Base-by-base conservation (phyloP, 2,888 invertebrate genomes). In the Agonum fuliginosum region DNA sequence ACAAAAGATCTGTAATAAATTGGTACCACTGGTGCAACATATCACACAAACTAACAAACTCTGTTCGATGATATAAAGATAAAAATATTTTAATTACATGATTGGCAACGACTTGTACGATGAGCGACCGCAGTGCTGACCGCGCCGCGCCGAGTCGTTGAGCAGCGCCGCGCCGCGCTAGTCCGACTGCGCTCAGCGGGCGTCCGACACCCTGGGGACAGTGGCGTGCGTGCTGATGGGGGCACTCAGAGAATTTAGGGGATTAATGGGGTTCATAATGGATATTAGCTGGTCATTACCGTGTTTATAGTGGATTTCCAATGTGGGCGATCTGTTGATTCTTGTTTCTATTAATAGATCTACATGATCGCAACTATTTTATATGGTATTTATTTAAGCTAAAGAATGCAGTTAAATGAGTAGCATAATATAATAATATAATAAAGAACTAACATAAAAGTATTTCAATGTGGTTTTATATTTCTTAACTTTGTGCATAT, bases 61-160 rank as follows among this genome's bases (percentile, higher is more conserved):
- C 73, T 48, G 24, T 54, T 14, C 14, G 30, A 62, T 62, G 30
- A 51, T 75, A 75, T 51, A 58, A 67, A 65, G 65, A 58, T 75
- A 75, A 75, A 75, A 75, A 75, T 58, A 75, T 75, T 75, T 75
- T 75, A 75, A 75, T 75, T 75, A 75, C 27, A 67, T 75, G 75
- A 75, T 75, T 75, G 75, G 48, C 75, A 67, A 75, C 67, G 75
- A 75, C 75, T 17, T 70, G 48, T 37, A 2, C 69, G 14, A 10
- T n/a, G n/a, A n/a, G 27, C 24, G 58, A 22, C 37, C 12, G 48
- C 48, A 8, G 27, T 48, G 43, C 14, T 43, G 19, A 41, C 69
- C 69, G 48, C 70, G 22, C 30, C 48, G 71, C n/a, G 17, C 30
- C 72, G 72, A 37, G 72, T 27, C 51, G 51, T 17, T 34, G 22